phyloP scores from a whole-genome alignment of 2,113 vertebrate genomes.

The Tyto alba region DNA sequence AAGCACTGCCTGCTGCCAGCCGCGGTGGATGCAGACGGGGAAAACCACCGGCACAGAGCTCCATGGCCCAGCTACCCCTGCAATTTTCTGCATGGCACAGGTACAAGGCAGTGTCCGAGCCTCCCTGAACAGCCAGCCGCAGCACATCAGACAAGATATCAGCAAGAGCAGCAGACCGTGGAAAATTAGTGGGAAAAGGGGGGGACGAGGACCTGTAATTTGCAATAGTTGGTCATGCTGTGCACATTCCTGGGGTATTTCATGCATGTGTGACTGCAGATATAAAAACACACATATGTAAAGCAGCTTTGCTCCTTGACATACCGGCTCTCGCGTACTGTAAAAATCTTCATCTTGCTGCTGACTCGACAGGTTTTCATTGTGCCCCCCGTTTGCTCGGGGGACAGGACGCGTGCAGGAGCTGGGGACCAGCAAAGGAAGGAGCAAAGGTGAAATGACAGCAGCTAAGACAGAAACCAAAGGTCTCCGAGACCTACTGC shows the following conservation, averaged over 20 bases:
- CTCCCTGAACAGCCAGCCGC: not conserved
- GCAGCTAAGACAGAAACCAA: not conserved
- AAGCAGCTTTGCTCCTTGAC: not conserved
- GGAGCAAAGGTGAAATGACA: not conserved
- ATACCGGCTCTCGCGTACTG: fast-evolving
- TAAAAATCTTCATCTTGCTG: not conserved
- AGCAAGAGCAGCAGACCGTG: not conserved
- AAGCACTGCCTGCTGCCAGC: not conserved
- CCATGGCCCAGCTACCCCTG: not conserved
- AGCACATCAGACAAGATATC: not conserved
- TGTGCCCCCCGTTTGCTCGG: not conserved
- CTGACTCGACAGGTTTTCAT: not conserved
- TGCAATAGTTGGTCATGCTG: not conserved
- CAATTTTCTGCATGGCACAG: not conserved
- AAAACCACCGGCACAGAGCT: not conserved
- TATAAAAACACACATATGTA: not conserved
- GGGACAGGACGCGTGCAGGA: not conserved
- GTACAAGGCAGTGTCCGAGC: not conserved
- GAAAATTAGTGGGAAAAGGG: not conserved
- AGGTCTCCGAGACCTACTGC: not conserved
- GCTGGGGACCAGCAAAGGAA: not conserved
- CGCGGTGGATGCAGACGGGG: too few relatives aligned
- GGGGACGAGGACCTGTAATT: not conserved
- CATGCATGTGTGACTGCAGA: slow-evolving; percentile 7
- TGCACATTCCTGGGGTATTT: not conserved